These are phyloP conservation scores for Myiopsitta monachus DNA, from an alignment of 2,113 vertebrate genomes.

Conservation along the genomic window DNA sequence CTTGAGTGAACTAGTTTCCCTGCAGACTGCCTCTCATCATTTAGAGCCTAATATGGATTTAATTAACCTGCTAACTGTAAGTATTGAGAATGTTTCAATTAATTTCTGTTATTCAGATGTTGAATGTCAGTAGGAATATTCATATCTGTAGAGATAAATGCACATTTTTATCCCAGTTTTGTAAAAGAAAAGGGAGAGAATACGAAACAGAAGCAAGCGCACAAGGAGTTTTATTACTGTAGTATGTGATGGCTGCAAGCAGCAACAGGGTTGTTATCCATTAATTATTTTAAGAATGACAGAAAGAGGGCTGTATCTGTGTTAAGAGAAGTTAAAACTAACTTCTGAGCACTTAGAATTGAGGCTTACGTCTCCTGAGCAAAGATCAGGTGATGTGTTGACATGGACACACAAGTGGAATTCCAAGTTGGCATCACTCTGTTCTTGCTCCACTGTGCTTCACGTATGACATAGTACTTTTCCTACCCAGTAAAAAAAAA, in stretches of 20 bases:
- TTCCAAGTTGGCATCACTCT: background rate
- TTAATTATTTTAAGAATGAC: background rate
- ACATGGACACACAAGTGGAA: background rate
- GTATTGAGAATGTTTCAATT: constrained; percentile 24
- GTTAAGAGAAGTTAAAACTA: background rate
- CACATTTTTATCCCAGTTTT: background rate
- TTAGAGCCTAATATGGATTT: constrained; percentile 97
- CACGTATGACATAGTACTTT: background rate
- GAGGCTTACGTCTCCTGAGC: background rate
- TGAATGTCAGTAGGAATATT: background rate
- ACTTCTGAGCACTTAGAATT: background rate
- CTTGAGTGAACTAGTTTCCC: constrained; percentile 90
- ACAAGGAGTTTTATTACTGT: background rate
- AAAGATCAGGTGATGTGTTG: rapidly evolving
- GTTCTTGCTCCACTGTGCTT: background rate
- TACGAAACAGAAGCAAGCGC: background rate
- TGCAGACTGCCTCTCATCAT: constrained; percentile 87
- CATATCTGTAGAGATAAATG: background rate
- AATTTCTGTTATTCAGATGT: background rate
- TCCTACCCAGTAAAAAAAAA: background rate
- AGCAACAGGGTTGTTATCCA: background rate
- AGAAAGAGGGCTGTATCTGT: background rate
- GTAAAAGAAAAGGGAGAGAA: background rate
- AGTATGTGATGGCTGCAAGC: background rate
- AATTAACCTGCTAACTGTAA: constrained; percentile 92